Evolutionary conservation across 1,140 invertebrate species (phyloP), one percentile per base, ranked within the genome.

Genomic region (Arctopsyche grandis): DNA sequence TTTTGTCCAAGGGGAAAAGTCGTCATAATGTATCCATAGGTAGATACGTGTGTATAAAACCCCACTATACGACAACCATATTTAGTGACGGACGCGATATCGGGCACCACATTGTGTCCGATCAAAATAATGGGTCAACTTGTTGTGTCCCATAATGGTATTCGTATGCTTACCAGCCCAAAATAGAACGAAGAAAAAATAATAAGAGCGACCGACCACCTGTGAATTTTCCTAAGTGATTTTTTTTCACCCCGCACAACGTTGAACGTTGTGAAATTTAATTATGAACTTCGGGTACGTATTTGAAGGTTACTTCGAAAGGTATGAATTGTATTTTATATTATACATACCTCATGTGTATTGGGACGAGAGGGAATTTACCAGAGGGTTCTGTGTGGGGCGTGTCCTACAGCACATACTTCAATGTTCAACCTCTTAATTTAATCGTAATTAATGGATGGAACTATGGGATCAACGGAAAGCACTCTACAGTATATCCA

Each of bases 401-500:
- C 71, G 71, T 52, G 16, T 48, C 71, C 71, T 46, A 19, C 21
- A 22, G 24, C n/a, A n/a, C n/a, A n/a, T 56, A 56, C 44, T 19
- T 70, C 29, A 5, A 7, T 22, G 71, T 16, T n/a, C 24, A 43
- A 66, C 44, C 43, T 56, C 71, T 74, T 46, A 74, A 74, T 74
- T 74, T 74, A 74, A 74, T 74, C 44, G 71, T 56, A 74, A 74
- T 74, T 74, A 74, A 74, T 74, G 22, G 44, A 48, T 48, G 71
- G 63, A 66, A 22, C 21, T 21, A 38, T 38, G 26, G 22, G 5
- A 5, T 52, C 48, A 38, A 52, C 48, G 48, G 12, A 46, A 46
- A 5, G 44, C 44, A 12, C 44, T 46, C 44, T 46, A n/a, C n/a
- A n/a, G n/a, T n/a, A n/a, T n/a, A n/a, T n/a, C n/a, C n/a, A 46